Conservation (phyloP, 2,888 invertebrate species). For the Meandrusa payeni region DNA sequence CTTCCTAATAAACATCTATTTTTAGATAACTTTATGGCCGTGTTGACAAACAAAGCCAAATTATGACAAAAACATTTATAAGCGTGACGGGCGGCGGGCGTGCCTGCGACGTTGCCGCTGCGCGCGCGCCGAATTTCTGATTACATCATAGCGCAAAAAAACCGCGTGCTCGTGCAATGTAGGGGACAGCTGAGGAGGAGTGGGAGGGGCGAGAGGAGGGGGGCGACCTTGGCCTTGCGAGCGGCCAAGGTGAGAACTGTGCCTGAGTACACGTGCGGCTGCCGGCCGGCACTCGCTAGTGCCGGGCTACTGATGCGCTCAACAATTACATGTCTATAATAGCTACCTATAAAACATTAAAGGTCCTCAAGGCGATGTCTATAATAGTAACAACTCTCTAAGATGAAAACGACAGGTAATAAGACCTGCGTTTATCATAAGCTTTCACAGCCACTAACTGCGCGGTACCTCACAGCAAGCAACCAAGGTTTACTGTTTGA, state of each 20-base stretch:
- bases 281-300: constrained; percentile 32
- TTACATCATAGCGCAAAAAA: constrained; percentile 78
- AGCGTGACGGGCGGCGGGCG: constrained; percentile 51
- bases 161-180: constrained; percentile 50
- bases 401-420: no score
- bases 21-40: no score
- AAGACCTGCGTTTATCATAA: no score
- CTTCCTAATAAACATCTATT: no score
- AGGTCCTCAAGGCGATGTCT: no score
- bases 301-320: not conserved
- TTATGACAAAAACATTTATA: constrained; percentile 5
- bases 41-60: constrained; percentile 18
- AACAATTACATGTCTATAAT: no score
- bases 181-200: constrained; percentile 28
- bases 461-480: no score
- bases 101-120: constrained; percentile 73
- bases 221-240: constrained; percentile 35
- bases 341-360: no score
- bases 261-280: constrained; percentile 74
- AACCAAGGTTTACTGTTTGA: no score
- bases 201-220: constrained; percentile 33
- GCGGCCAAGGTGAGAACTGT: constrained; percentile 69
- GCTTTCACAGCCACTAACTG: no score
- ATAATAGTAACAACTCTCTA: no score
- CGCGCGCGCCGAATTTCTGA: constrained; percentile 72